These are phyloP conservation scores for Hozukius guyotensis DNA, from an alignment of 2,797 vertebrate genomes.

Conservation along the genomic window DNA sequence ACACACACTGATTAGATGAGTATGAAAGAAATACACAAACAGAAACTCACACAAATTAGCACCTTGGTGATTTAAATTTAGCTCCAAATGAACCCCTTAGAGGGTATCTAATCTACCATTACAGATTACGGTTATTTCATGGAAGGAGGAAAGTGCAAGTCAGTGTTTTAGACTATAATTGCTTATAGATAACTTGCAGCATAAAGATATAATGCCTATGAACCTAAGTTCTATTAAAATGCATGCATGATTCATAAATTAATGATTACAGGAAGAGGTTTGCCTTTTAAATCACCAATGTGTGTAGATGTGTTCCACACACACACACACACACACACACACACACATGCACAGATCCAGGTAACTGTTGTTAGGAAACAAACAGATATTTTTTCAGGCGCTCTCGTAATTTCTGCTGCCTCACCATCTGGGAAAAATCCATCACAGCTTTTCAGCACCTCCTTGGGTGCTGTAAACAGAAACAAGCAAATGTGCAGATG, in stretches of 20 bases:
- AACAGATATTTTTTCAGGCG: constrained; percentile 22
- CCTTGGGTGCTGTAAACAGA: constrained; percentile 38
- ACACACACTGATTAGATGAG: constrained; percentile 1
- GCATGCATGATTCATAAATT: not conserved
- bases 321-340: not conserved
- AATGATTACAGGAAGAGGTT: not conserved
- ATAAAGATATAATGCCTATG: not conserved
- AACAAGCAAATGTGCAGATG: constrained; percentile 35
- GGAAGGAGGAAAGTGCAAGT: constrained; percentile 14
- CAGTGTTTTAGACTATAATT: constrained; percentile 10
- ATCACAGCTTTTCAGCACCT: constrained; percentile 40
- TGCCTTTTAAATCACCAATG: not conserved
- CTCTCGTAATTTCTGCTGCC: constrained; percentile 19
- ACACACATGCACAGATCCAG: not conserved
- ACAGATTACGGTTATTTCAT: constrained; percentile 35
- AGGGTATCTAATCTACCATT: constrained; percentile 13
- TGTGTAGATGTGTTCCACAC: not conserved
- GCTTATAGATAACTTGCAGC: not conserved
- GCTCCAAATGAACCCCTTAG: constrained; percentile 39
- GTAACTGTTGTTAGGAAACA: constrained; percentile 14
- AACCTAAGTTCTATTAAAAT: not conserved
- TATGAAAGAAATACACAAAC: constrained; percentile 15
- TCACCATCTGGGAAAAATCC: constrained; percentile 55
- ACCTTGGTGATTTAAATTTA: constrained; percentile 59
- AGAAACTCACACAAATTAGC: constrained; percentile 53